A percentile compares a stretch with the other conserved stretches of the same genome.
These are phyloP conservation scores for Poecilia velifera DNA, from an alignment of 2,797 vertebrate species.

Conservation along the genomic window DNA sequence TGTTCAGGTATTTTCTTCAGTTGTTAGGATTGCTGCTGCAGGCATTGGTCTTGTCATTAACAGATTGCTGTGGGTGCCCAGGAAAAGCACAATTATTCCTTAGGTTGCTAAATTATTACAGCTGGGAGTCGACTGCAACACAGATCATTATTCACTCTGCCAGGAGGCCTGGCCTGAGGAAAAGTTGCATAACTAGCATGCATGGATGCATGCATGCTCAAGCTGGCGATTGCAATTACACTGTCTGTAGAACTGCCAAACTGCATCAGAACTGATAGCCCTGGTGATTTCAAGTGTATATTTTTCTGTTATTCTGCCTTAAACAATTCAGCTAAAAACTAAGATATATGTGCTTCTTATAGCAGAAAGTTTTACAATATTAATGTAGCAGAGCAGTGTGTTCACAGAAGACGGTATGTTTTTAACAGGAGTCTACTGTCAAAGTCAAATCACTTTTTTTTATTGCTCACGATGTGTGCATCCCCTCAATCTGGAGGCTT, in stretches of 20 bases:
- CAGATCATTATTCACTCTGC: slow-evolving; percentile 58
- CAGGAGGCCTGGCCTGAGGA: slow-evolving; percentile 20
- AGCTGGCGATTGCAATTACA: slow-evolving; percentile 17
- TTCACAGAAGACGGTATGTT: slow-evolving; percentile 17
- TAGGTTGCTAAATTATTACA: slow-evolving; percentile 49
- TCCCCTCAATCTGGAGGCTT: background rate
- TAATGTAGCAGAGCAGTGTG: background rate
- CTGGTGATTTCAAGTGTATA: slow-evolving; percentile 1
- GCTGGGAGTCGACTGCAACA: slow-evolving; percentile 51
- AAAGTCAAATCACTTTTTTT: background rate
- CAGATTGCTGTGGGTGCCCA: slow-evolving; percentile 20
- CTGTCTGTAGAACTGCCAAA: background rate
- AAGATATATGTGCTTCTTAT: slow-evolving; percentile 42
- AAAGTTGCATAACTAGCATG: slow-evolving; percentile 8
- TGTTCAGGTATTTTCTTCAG: slow-evolving; percentile 28
- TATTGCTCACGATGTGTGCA: background rate
- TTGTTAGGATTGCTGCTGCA: slow-evolving; percentile 20
- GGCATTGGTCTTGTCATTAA: slow-evolving; percentile 29
- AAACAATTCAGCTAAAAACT: slow-evolving; percentile 56
- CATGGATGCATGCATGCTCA: slow-evolving; percentile 17
- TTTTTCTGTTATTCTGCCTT: slow-evolving; percentile 22
- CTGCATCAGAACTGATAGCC: background rate
- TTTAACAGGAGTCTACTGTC: background rate
- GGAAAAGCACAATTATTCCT: slow-evolving; percentile 40
- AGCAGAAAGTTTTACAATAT: slow-evolving; percentile 25